Evolutionary conservation across 1,140 invertebrate genomes (phyloP).

Genomic region (Hyles vespertilio): DNA sequence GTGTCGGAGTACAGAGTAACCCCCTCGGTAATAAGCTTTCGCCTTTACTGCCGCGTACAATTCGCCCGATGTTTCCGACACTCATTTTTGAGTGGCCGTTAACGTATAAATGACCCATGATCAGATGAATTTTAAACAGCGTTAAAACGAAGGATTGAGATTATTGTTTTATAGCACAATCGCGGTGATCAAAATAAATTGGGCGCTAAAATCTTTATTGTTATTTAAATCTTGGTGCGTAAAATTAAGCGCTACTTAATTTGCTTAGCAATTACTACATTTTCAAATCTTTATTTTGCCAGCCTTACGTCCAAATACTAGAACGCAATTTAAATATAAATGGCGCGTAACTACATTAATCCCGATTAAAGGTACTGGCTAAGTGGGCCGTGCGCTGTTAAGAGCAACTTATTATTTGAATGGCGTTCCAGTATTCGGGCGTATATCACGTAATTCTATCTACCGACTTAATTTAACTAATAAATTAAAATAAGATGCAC

Average conservation of each 20-base stretch:
- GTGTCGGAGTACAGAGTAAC: conserved; percentile 12
- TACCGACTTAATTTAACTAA: too few relatives aligned
- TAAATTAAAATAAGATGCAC: too few relatives aligned
- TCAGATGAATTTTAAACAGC: conserved; percentile 33
- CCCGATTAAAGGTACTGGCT: too few relatives aligned
- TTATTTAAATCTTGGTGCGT: too few relatives aligned
- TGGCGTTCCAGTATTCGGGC: too few relatives aligned
- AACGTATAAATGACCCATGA: conserved; percentile 39
- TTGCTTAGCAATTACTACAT: not conserved
- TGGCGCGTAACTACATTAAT: too few relatives aligned
- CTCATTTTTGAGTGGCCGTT: conserved; percentile 29
- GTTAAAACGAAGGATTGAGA: conserved; percentile 42
- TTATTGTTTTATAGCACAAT: conserved; percentile 7
- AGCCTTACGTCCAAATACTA: too few relatives aligned
- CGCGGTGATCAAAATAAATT: conserved; percentile 6
- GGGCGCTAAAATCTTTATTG: conserved; percentile 3
- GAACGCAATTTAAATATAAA: too few relatives aligned
- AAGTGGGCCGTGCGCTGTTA: too few relatives aligned
- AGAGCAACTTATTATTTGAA: too few relatives aligned
- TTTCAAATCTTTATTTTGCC: too few relatives aligned
- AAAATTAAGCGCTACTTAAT: not conserved
- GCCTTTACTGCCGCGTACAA: conserved; percentile 32
- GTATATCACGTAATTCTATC: too few relatives aligned
- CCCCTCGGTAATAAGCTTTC: conserved; percentile 29
- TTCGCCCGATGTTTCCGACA: conserved; percentile 33